These are phyloP conservation scores for Pelagia noctiluca DNA, from an alignment of 30 jellyfish, hydroid and myxozoan species.

Conservation along the genomic window DNA sequence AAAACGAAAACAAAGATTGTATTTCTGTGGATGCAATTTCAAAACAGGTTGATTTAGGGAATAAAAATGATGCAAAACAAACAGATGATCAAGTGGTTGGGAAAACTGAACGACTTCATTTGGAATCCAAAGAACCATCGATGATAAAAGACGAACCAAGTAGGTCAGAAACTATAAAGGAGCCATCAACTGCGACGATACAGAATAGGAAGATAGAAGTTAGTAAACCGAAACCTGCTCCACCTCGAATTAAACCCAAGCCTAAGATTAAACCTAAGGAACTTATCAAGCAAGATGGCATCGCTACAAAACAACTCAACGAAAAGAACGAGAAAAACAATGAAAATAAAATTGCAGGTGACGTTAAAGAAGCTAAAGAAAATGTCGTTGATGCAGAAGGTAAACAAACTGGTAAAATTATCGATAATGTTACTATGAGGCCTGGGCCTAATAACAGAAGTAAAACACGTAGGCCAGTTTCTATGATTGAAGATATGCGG, in stretches of 20 bases:
- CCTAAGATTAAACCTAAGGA: conserved; percentile 19
- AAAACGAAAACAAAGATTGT: no score
- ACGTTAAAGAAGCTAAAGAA: not conserved
- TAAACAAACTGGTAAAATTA: not conserved
- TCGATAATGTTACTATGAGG: conserved; percentile 33
- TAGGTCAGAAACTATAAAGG: no score
- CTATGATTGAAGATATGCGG: conserved; percentile 49
- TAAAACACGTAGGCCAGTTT: conserved; percentile 45
- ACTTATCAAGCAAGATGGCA: not conserved
- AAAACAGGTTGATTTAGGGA: no score
- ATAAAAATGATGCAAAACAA: no score
- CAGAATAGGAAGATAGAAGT: not conserved
- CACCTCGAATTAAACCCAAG: conserved; percentile 67
- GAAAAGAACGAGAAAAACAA: not conserved
- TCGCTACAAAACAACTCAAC: not conserved
- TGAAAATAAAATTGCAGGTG: not conserved
- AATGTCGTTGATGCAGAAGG: not conserved
- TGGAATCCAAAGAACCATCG: no score
- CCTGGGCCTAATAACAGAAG: not conserved
- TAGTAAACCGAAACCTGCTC: conserved; percentile 46
- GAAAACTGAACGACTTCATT: no score
- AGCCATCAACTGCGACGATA: no score
- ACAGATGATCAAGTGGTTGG: no score
- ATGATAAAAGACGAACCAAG: no score
- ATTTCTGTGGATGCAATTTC: no score